These are phyloP conservation scores for Tetraneura akinire DNA, from an alignment of 1,140 invertebrate species.

Conservation along the genomic window DNA sequence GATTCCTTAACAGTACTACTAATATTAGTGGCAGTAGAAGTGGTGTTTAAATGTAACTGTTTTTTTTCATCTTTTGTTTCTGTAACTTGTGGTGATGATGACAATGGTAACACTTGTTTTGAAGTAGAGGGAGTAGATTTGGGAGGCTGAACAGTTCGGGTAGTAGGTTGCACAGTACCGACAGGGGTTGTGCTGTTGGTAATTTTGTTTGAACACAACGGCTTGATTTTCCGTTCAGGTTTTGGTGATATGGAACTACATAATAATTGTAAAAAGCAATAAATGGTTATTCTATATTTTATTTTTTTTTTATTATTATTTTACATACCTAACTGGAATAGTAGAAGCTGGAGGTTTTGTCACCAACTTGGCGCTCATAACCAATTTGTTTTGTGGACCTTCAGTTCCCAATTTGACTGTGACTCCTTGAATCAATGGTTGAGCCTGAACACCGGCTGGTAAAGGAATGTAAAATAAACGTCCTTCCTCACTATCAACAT, in stretches of 20 bases:
- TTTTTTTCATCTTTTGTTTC: slow-evolving; percentile 20
- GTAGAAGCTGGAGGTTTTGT: slow-evolving; percentile 64
- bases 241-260: slow-evolving; percentile 42
- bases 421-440: slow-evolving; percentile 67
- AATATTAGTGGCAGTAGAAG: slow-evolving; percentile 11
- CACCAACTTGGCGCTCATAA: slow-evolving; percentile 70
- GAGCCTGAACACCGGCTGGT: slow-evolving; percentile 61
- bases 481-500: slow-evolving; percentile 61
- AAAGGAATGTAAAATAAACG: slow-evolving; percentile 74
- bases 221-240: slow-evolving; percentile 55
- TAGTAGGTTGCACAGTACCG: slow-evolving; percentile 64
- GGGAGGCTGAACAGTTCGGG: slow-evolving; percentile 57
- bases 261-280: background rate
- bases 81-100: background rate
- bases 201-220: slow-evolving; percentile 46
- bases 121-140: background rate
- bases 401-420: slow-evolving; percentile 69
- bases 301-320: background rate
- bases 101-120: slow-evolving; percentile 40
- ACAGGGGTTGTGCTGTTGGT: slow-evolving; percentile 55
- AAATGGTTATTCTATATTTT: background rate
- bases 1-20: slow-evolving; percentile 11
- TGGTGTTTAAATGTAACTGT: background rate
- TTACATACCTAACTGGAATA: slow-evolving; percentile 23
- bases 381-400: slow-evolving; percentile 67